Conservation (phyloP, 2,888 invertebrate species). For the Salticus scenicus region DNA sequence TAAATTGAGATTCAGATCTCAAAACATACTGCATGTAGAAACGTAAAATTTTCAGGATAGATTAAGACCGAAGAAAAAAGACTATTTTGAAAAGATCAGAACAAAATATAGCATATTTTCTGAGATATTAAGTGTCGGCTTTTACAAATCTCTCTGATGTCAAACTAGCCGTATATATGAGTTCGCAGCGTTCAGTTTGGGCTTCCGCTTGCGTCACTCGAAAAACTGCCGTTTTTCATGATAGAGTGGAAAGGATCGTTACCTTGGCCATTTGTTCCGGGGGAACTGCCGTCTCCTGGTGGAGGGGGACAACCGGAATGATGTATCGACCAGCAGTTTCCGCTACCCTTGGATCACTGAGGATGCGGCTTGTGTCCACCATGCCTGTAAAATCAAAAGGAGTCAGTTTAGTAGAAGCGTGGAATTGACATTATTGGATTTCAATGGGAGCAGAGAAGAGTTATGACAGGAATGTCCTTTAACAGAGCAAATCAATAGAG, state of each 20-base stretch:
- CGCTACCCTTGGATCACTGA: slow-evolving; percentile 37
- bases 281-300: slow-evolving; percentile 48
- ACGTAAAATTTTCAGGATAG: no score
- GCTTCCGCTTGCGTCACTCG: no score
- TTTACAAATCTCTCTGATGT: no score
- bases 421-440: background rate
- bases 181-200: no score
- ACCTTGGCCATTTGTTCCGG: slow-evolving; percentile 71
- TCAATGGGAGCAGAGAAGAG: background rate
- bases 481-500: background rate
- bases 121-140: no score
- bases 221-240: no score
- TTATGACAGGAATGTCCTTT: background rate
- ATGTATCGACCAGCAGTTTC: slow-evolving; percentile 54
- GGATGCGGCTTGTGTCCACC: slow-evolving; percentile 69
- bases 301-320: slow-evolving; percentile 65
- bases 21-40: no score
- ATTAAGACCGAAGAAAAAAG: no score
- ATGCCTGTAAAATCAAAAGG: slow-evolving; percentile 45
- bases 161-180: no score
- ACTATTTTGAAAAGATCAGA: no score
- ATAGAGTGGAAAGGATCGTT: slow-evolving; percentile 6
- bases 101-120: no score
- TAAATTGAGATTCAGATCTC: no score
- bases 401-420: background rate